Evolutionary conservation across 2,888 invertebrate genomes (phyloP).

Genomic region (Oconnorella tubifera): DNA sequence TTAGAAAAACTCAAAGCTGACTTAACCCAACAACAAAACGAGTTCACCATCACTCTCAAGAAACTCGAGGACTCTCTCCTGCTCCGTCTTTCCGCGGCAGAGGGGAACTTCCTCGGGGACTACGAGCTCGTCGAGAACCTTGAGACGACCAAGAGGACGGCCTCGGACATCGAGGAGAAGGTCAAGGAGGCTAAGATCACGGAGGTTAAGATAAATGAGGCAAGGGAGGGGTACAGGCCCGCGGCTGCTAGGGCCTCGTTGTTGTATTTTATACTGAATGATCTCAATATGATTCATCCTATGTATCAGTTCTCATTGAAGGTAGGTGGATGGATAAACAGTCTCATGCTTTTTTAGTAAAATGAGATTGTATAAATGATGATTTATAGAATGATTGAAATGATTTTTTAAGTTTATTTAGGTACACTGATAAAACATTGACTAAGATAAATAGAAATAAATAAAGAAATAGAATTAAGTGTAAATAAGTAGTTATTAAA

Average conservation of each 20-base stretch:
- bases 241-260: constrained; percentile 90
- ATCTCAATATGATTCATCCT: constrained; percentile 90
- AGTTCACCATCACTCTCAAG: constrained; percentile 92
- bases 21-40: constrained; percentile 90
- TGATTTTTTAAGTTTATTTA: too few relatives aligned
- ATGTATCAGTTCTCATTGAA: constrained; percentile 96
- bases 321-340: too few relatives aligned
- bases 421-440: too few relatives aligned
- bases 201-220: constrained; percentile 85
- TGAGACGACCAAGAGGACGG: constrained; percentile 91
- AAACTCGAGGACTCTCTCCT: constrained; percentile 85
- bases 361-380: too few relatives aligned
- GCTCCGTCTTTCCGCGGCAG: constrained; percentile 83
- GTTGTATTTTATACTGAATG: constrained; percentile 90
- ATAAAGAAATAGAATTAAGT: too few relatives aligned
- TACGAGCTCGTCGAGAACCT: constrained; percentile 92
- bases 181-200: constrained; percentile 89
- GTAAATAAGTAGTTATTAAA: too few relatives aligned
- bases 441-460: too few relatives aligned
- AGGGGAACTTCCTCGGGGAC: constrained; percentile 88
- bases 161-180: constrained; percentile 82
- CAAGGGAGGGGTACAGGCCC: constrained; percentile 84
- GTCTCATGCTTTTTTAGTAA: too few relatives aligned
- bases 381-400: too few relatives aligned
- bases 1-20: constrained; percentile 91